Conservation (phyloP, 2,113 vertebrate species). For the Apus apus region DNA sequence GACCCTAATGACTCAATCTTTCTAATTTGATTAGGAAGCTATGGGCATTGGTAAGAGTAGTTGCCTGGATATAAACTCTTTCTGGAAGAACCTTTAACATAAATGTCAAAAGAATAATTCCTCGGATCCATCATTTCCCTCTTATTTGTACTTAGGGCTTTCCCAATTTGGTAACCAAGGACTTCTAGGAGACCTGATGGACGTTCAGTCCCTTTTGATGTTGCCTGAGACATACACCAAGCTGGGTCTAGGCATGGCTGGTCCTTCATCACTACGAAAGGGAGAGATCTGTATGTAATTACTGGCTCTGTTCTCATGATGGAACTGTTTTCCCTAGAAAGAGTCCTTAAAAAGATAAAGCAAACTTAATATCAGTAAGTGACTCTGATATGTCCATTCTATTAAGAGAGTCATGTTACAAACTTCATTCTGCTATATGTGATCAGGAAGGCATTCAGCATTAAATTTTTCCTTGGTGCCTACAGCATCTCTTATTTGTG, state of each 20-base stretch:
- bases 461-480: background rate
- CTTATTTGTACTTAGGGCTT: background rate
- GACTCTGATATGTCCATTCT: background rate
- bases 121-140: conserved; percentile 32
- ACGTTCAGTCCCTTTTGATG: background rate
- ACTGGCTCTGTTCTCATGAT: background rate
- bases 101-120: conserved; percentile 31
- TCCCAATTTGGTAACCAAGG: background rate
- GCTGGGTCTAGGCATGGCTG: background rate
- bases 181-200: background rate
- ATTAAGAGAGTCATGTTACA: accelerated
- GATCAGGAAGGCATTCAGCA: background rate
- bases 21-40: conserved; percentile 61
- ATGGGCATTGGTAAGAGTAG: background rate
- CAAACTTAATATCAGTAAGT: background rate
- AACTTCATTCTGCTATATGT: background rate
- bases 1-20: conserved; percentile 60
- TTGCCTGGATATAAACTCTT: conserved; percentile 21
- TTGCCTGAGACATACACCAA: background rate
- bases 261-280: background rate
- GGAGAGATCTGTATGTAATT: background rate
- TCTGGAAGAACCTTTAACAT: conserved; percentile 30
- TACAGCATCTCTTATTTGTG: background rate
- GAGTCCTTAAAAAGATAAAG: background rate
- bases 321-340: background rate